These are phyloP conservation scores for Peromyscus maniculatus DNA, from an alignment of 2,113 vertebrate genomes.

Conservation along the genomic window DNA sequence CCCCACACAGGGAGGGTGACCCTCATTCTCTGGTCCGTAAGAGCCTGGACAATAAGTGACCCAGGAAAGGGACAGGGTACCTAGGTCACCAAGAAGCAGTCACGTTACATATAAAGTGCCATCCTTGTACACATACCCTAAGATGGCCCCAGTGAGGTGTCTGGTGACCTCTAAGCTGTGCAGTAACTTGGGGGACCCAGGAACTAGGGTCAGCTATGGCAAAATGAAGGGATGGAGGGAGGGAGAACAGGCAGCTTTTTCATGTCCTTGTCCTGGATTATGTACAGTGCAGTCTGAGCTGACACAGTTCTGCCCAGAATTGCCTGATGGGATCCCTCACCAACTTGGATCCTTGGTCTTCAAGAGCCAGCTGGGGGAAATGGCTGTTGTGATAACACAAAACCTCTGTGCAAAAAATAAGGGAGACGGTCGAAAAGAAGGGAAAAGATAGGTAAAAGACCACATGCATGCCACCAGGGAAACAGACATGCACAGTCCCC, in stretches of 20 bases:
- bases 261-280: not conserved
- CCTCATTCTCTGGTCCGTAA: not conserved
- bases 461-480: rapidly evolving
- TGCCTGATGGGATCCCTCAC: too few relatives aligned
- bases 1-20: rapidly evolving
- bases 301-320: not conserved
- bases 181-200: too few relatives aligned
- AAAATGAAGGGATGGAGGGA: not conserved
- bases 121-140: rapidly evolving
- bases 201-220: too few relatives aligned
- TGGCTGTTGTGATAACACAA: rapidly evolving
- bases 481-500: rapidly evolving
- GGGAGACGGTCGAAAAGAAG: not conserved
- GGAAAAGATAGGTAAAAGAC: not conserved
- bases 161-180: not conserved
- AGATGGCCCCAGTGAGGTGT: not conserved
- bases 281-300: not conserved
- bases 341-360: not conserved
- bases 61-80: not conserved
- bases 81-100: not conserved
- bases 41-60: not conserved
- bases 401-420: not conserved
- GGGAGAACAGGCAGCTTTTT: not conserved
- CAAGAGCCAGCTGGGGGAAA: not conserved
- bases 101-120: not conserved